Conservation (phyloP, 2,113 vertebrate genomes). For the Amia ocellicauda region DNA sequence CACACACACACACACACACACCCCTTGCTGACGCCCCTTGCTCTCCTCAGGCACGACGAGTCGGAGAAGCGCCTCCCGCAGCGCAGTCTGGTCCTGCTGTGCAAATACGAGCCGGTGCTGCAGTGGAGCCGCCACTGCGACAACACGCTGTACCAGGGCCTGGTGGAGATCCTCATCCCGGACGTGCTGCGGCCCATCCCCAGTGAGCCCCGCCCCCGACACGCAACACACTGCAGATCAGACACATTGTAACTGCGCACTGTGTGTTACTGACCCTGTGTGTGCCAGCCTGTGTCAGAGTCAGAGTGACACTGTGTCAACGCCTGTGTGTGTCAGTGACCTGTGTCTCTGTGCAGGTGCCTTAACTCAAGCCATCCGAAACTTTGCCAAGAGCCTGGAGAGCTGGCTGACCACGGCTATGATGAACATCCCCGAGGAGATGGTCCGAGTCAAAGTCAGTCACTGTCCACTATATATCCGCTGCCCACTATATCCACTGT, state of each 20-base stretch:
- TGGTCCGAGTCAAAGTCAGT: slow-evolving; percentile 85
- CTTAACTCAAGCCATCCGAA: slow-evolving; percentile 93
- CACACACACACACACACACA: not conserved
- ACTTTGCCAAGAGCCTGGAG: slow-evolving; percentile 91
- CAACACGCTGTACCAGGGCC: slow-evolving; percentile 84
- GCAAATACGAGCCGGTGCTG: slow-evolving; percentile 83
- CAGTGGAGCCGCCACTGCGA: slow-evolving; percentile 82
- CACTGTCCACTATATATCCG: not conserved
- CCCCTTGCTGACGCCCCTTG: not conserved
- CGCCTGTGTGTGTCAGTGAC: too few relatives aligned
- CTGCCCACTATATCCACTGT: too few relatives aligned
- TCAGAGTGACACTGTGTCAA: not conserved
- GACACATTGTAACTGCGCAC: too few relatives aligned
- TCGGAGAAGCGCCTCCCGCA: slow-evolving; percentile 86
- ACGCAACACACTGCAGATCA: too few relatives aligned
- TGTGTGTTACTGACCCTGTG: not conserved
- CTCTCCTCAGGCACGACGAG: slow-evolving; percentile 69
- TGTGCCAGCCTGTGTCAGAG: not conserved
- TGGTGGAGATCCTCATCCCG: slow-evolving; percentile 86
- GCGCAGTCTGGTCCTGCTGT: slow-evolving; percentile 78
- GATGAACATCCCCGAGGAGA: slow-evolving; percentile 92
- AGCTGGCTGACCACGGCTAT: slow-evolving; percentile 85
- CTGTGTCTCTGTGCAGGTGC: slow-evolving; percentile 66
- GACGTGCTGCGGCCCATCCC: slow-evolving; percentile 88
- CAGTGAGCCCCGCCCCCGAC: slow-evolving; percentile 83